Conservation (phyloP, 2,113 vertebrate species). For the Mormyrus lacerda region DNA sequence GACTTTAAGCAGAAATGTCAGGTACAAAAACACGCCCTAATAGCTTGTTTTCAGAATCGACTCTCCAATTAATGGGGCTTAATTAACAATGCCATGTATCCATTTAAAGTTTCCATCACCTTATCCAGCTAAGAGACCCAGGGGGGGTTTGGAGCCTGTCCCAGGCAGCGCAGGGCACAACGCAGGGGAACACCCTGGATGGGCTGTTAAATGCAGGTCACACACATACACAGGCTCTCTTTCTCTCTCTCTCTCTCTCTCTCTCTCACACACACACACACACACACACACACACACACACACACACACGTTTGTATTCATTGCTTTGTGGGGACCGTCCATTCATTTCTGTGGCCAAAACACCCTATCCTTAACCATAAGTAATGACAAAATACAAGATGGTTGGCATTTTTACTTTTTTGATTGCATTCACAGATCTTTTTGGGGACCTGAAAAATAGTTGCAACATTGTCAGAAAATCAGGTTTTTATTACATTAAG, state of each 20-base stretch:
- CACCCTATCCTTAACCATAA: too few species aligned
- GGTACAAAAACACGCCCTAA: slow-evolving; percentile 51
- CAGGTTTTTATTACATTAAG: too few species aligned
- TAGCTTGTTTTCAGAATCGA: neutral
- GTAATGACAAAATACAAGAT: too few species aligned
- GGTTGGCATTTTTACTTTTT: too few species aligned
- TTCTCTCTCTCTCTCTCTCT: neutral
- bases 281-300: too few species aligned
- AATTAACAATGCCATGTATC: neutral
- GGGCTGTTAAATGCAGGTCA: neutral
- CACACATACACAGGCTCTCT: neutral
- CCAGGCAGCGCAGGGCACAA: neutral
- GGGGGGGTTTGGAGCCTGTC: neutral
- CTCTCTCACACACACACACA: too few species aligned
- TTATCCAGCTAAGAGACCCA: neutral
- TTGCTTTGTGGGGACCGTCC: too few species aligned
- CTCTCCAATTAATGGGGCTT: neutral
- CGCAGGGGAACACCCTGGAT: neutral
- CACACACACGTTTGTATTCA: too few species aligned
- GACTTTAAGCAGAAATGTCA: slow-evolving; percentile 87
- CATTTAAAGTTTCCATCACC: neutral
- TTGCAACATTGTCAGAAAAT: too few species aligned
- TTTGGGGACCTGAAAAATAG: too few species aligned
- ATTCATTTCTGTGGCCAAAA: too few species aligned
- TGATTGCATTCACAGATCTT: too few species aligned